Evolutionary conservation across 2,888 invertebrate genomes (phyloP), one percentile per base, ranked within the genome.

Genomic region (Zeuzera pyrina): DNA sequence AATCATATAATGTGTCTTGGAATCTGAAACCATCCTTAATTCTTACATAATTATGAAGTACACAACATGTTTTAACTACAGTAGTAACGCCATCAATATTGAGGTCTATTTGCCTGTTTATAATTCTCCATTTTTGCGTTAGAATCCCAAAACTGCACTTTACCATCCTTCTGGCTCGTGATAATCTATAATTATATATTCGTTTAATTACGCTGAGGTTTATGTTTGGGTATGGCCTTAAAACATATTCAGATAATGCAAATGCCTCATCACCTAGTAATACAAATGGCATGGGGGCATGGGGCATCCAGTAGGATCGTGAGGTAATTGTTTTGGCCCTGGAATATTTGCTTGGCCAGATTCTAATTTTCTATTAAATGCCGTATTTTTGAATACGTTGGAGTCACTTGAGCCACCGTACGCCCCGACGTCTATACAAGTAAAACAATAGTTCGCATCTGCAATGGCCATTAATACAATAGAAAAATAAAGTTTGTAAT

Each of bases 191-290:
- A 29, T 46, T 46, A 35, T 30, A 36, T 15, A 35, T 27, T 26
- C 19, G 22, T 35, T 43, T 11, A 3, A 40, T 31, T n/a, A 42
- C 14, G 15, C 41, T 35, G 11, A 53, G 35, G 10, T 49, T 38
- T 6, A 37, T 44, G 7, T 43, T 48, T n/a, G 49, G 48, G 39
- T 51, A 55, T 39, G 50, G 53, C 37, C 50, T 36, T 35, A 53
- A 38, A 14, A 53, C 31, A 35, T 52, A 38, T 15, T 32, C 35
- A 33, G 32, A 42, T 13, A 50, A 33, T 21, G 41, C 47, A 37
- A 54, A 56, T 10, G 50, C 47, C 34, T 51, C 50, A 41, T 53
- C 53, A 1, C 45, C 51, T 12, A 54, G 41, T 15, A 52, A 39
- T 30, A 41, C 39, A 21, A 43, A 42, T 10, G 48, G 52, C 29